phyloP scores from a whole-genome alignment of 2,113 vertebrate genomes.

The Paramormyrops kingsleyae region DNA sequence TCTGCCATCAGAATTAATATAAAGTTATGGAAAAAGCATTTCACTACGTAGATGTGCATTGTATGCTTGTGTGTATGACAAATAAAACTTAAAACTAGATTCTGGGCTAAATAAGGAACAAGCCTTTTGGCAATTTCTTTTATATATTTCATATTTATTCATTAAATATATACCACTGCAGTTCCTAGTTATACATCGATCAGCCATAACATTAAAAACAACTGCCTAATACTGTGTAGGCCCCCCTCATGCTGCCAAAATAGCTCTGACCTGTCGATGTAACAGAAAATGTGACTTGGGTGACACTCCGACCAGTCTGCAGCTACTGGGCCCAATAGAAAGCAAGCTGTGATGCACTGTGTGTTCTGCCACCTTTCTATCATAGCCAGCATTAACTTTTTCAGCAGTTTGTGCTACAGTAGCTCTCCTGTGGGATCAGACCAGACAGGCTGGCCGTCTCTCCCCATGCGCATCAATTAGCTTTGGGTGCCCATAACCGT shows the following conservation, averaged over 20 bases:
- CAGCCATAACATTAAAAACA: neutral
- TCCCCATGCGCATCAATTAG: neutral
- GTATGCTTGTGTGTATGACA: neutral
- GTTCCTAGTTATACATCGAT: neutral
- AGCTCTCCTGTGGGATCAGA: neutral
- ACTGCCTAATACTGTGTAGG: neutral
- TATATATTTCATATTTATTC: neutral
- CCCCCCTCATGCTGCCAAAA: neutral
- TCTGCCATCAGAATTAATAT: neutral
- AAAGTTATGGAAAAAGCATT: neutral
- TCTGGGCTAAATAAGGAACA: neutral
- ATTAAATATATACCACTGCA: neutral
- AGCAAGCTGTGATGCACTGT: neutral
- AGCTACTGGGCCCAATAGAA: neutral
- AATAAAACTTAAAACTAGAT: neutral
- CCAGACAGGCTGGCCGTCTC: neutral
- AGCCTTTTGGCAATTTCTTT: neutral
- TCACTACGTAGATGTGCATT: neutral
- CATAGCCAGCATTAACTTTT: neutral
- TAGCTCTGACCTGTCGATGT: neutral
- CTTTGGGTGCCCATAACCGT: neutral
- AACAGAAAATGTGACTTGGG: neutral
- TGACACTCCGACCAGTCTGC: neutral
- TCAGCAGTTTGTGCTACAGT: neutral
- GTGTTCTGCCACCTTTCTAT: neutral